Evolutionary conservation across 2,888 invertebrate species (phyloP).

Genomic region (Amphipyra tragopoginis): DNA sequence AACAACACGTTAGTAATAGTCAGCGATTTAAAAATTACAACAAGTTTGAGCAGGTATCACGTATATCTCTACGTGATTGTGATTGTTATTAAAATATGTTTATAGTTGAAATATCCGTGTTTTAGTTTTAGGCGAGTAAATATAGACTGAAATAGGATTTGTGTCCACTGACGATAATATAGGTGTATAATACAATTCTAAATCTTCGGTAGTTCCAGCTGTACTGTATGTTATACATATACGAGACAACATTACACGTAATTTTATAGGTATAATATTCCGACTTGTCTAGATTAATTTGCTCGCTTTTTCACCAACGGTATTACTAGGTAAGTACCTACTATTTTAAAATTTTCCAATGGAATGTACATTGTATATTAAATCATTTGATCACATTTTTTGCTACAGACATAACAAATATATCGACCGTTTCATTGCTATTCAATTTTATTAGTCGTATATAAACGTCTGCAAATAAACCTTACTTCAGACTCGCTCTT

Average conservation of each 20-base stretch:
- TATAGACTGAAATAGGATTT: no score
- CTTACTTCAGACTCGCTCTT: constrained; percentile 18
- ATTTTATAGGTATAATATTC: background rate
- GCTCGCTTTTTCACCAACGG: background rate
- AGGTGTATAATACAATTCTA: no score
- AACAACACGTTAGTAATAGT: constrained; percentile 4
- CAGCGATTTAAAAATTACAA: constrained; percentile 2
- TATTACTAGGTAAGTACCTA: no score
- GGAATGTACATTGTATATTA: constrained; percentile 16
- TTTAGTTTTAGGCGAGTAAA: no score
- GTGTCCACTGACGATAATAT: no score
- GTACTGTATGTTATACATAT: no score
- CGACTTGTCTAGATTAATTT: background rate
- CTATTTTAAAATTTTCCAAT: constrained; percentile 5
- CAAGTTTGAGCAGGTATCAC: background rate
- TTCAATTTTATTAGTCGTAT: constrained; percentile 23
- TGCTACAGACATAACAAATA: constrained; percentile 9
- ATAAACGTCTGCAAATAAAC: constrained; percentile 38
- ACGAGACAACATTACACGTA: no score
- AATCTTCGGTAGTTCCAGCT: no score
- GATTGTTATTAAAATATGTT: no score
- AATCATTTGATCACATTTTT: constrained; percentile 26
- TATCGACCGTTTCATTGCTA: constrained; percentile 42
- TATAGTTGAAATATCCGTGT: no score
- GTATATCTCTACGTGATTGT: background rate